A percentile compares a stretch with the other conserved stretches of the same genome.
Evolutionary conservation across 2,888 invertebrate species (phyloP).

Genomic region (Arrhopalites spinosus): DNA sequence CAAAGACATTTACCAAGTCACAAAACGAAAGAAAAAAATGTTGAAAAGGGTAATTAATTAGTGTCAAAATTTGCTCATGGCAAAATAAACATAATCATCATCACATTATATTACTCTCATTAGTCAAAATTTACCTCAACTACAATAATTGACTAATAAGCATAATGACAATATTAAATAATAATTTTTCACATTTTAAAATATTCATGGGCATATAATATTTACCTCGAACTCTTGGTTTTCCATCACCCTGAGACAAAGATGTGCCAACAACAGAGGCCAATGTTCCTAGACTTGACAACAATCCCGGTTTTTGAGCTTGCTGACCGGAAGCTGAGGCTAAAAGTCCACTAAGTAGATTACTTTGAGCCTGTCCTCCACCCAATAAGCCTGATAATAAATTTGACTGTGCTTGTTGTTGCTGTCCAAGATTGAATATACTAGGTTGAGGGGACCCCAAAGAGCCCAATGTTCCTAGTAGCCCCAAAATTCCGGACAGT

Average conservation of each 20-base stretch:
- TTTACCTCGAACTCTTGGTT: slow-evolving; percentile 54
- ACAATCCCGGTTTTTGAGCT: slow-evolving; percentile 40
- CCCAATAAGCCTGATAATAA: slow-evolving; percentile 7
- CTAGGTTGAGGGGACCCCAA: neutral
- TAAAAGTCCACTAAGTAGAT: slow-evolving; percentile 44
- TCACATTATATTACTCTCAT: too few relatives aligned
- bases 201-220: neutral
- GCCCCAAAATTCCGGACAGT: slow-evolving; percentile 42
- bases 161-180: too few relatives aligned
- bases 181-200: neutral
- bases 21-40: too few relatives aligned
- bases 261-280: slow-evolving; percentile 49
- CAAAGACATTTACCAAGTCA: too few relatives aligned
- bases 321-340: slow-evolving; percentile 24
- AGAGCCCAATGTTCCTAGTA: slow-evolving; percentile 51
- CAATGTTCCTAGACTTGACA: slow-evolving; percentile 47
- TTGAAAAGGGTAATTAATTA: too few relatives aligned
- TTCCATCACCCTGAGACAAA: slow-evolving; percentile 47
- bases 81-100: too few relatives aligned
- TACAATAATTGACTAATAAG: too few relatives aligned
- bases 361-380: slow-evolving; percentile 28
- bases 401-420: slow-evolving; percentile 24
- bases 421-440: slow-evolving; percentile 24
- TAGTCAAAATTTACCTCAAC: too few relatives aligned
- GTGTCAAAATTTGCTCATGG: too few relatives aligned